phyloP scores from a whole-genome alignment of 2,888 invertebrate species.

The Coremacera marginata region DNA sequence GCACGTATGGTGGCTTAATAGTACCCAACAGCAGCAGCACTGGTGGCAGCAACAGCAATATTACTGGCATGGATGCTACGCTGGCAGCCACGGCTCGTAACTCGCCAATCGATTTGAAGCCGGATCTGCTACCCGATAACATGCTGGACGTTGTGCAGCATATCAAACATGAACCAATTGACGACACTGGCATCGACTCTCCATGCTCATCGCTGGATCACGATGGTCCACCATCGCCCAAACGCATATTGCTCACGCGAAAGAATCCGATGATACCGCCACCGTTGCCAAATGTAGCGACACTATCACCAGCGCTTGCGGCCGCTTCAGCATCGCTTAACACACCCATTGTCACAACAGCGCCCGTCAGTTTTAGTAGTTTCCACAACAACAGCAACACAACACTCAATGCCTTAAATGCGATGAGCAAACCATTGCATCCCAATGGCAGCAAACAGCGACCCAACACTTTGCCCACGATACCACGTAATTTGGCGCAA shows the following conservation, averaged over 20 bases:
- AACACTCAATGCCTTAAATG: slow-evolving; percentile 50
- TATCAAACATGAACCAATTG: slow-evolving; percentile 60
- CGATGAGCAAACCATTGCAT: slow-evolving; percentile 49
- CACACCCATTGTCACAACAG: slow-evolving; percentile 64
- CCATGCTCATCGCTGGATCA: slow-evolving; percentile 56
- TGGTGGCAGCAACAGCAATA: slow-evolving; percentile 54
- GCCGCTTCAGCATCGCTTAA: slow-evolving; percentile 68
- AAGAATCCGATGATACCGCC: slow-evolving; percentile 58
- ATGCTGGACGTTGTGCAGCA: slow-evolving; percentile 55
- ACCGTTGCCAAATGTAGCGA: slow-evolving; percentile 65
- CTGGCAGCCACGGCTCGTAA: slow-evolving; percentile 63
- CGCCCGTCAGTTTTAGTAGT: slow-evolving; percentile 51
- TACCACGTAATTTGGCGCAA: slow-evolving; percentile 74
- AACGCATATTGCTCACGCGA: slow-evolving; percentile 57
- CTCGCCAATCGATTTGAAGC: slow-evolving; percentile 68
- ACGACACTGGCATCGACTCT: slow-evolving; percentile 61
- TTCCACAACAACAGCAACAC: slow-evolving; percentile 45
- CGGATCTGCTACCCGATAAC: slow-evolving; percentile 56
- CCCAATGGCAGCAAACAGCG: slow-evolving; percentile 71
- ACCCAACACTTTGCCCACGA: slow-evolving; percentile 79
- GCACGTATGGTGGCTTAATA: slow-evolving; percentile 59
- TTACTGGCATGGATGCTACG: slow-evolving; percentile 59
- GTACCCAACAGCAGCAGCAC: slow-evolving; percentile 47
- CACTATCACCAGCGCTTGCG: slow-evolving; percentile 62
- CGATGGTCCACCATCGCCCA: slow-evolving; percentile 64